Percentiles rank a stretch among this genome's conserved stretches.
phyloP scores from a whole-genome alignment of 2,113 vertebrate species.

The Oreochromis aureus region DNA sequence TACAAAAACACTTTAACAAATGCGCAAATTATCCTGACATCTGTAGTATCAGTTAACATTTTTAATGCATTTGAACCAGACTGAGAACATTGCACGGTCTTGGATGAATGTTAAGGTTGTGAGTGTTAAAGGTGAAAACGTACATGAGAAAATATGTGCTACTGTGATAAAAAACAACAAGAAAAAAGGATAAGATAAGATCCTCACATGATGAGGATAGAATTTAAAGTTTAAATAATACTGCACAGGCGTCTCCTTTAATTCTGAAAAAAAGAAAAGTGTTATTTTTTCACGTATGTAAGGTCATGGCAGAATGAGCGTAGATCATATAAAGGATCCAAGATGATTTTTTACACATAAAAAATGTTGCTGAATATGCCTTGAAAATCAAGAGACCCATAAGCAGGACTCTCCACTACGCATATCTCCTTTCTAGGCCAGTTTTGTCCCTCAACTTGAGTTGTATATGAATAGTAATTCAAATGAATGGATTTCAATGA shows the following conservation, averaged over 20 bases:
- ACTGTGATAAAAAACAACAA: background rate
- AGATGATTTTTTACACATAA: background rate
- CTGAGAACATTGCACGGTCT: background rate
- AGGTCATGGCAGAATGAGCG: background rate
- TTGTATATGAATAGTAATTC: background rate
- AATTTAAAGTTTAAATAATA: background rate
- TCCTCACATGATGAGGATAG: background rate
- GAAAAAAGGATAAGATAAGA: background rate
- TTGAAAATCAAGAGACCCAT: background rate
- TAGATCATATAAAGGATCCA: background rate
- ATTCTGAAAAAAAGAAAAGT: background rate
- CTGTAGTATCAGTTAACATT: background rate
- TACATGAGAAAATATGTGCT: background rate
- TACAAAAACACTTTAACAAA: background rate
- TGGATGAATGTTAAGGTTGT: background rate
- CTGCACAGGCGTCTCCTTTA: fast-evolving
- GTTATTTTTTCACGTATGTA: background rate
- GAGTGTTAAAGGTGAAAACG: background rate
- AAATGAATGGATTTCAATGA: background rate
- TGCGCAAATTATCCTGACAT: background rate
- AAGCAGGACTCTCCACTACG: background rate
- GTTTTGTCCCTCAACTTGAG: background rate
- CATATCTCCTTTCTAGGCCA: background rate
- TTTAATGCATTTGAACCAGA: background rate
- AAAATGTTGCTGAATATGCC: background rate